Conservation (phyloP, 2,888 invertebrate genomes). For the Alcis repandata region DNA sequence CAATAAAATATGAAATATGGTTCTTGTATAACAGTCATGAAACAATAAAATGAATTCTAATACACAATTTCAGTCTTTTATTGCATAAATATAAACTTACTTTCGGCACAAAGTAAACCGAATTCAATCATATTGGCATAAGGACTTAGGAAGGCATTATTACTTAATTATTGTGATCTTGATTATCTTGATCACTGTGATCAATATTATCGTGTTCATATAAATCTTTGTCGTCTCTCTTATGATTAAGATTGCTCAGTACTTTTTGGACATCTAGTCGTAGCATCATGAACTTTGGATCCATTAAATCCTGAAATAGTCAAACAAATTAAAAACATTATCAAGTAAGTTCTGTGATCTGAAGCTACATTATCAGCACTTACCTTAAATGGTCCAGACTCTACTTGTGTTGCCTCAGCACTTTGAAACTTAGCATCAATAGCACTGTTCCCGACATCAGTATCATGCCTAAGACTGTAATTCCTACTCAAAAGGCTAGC, state of each 20-base stretch:
- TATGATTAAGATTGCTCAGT: conserved; percentile 72
- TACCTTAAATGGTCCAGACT: conserved; percentile 64
- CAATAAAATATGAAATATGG: conserved; percentile 57
- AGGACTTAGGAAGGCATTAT: background rate
- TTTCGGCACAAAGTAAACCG: background rate
- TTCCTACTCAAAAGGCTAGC: conserved; percentile 71
- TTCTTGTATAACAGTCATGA: conserved; percentile 72
- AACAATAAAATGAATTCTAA: conserved; percentile 76
- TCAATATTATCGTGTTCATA: conserved; percentile 49
- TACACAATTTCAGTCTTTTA: conserved; percentile 77
- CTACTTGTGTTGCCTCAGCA: conserved; percentile 50
- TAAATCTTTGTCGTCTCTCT: conserved; percentile 57
- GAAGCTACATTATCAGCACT: background rate
- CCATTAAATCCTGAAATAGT: conserved; percentile 77
- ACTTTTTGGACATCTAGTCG: conserved; percentile 81
- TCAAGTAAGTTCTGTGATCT: background rate
- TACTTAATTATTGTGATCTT: conserved; percentile 22
- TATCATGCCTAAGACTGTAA: conserved; percentile 61
- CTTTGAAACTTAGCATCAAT: conserved; percentile 48
- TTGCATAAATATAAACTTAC: conserved; percentile 48
- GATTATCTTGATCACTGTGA: conserved; percentile 31
- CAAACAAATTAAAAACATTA: background rate
- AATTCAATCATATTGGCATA: background rate
- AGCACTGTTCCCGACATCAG: conserved; percentile 49
- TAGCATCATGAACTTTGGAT: conserved; percentile 83